Evolutionary conservation across 92 coral and sea anemone species (phyloP), one percentile per base, ranked within the genome.

Genomic region (Hydrozoanthus gracilis): DNA sequence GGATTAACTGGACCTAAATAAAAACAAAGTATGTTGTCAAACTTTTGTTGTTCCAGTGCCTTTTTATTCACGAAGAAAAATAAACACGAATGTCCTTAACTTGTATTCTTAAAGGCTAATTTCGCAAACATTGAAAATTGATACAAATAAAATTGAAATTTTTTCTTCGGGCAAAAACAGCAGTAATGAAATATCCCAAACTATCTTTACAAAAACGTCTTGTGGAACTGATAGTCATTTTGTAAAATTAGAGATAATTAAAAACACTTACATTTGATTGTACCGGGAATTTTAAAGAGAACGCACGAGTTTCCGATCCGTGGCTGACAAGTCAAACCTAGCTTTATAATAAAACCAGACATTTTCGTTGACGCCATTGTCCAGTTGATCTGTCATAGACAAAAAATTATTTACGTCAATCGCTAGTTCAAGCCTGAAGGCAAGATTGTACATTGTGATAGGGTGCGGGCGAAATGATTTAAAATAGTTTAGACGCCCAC

Each of bases 341-440:
- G 73, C 84, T 64, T 79, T 45, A 79, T 79, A 17, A 79, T 61
- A 8, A 18, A 68, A 5, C 84, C 84, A 62, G 71, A 27, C 4
- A 79, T 56, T 7, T 46, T 60, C 3, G 15, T 68, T n/a, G 84
- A 79, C 8, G 27, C 61, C 8, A 17, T 39, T 17, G 44, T 6
- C 84, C 73, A 79, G 73, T 79, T 7, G 47, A 64, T 61, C 84
- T 79, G 67, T 60, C 18, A 4, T 2, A 6, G 8, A 60, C 50
- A 47, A 16, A 16, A n/a, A 74, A 18, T 14, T 1, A 6, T 7
- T 14, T 14, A 8, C 14, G n/a, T 73, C 2, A 15, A 12, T 3
- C 27, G 51, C 68, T 5, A 12, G 7, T 56, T 10, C 0, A 52
- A 54, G 9, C 50, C 16, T 15, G n/a, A 52, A 13, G 15, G 6